Evolutionary conservation across 1,140 invertebrate genomes (phyloP).

Genomic region (Sycobia sp.): DNA sequence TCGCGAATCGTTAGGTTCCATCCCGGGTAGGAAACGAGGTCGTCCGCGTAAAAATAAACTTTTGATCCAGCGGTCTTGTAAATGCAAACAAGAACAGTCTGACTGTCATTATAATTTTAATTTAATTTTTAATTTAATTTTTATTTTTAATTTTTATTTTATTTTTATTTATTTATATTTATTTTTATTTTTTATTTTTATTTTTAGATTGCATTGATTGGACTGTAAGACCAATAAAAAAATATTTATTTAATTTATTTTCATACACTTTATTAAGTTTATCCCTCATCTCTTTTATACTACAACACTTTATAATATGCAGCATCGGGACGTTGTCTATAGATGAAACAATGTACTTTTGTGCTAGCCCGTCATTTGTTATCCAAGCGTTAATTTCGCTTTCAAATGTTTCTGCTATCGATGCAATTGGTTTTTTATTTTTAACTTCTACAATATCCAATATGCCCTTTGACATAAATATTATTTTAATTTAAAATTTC

Average conservation of each 20-base stretch:
- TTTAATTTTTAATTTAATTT: no score
- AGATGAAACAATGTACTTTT: slow-evolving; percentile 40
- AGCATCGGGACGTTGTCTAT: slow-evolving; percentile 37
- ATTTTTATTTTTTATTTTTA: neutral
- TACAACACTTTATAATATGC: slow-evolving; percentile 44
- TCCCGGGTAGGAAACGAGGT: no score
- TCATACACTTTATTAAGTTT: slow-evolving; percentile 47
- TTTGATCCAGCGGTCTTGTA: neutral
- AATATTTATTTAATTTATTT: slow-evolving; percentile 38
- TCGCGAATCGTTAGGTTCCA: no score
- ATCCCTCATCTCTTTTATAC: slow-evolving; percentile 44
- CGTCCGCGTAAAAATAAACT: no score
- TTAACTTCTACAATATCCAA: neutral
- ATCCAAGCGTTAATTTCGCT: neutral
- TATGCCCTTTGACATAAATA: neutral
- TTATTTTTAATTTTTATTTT: neutral
- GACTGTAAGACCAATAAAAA: no score
- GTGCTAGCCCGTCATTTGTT: slow-evolving; percentile 3
- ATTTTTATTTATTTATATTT: neutral
- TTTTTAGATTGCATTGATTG: no score
- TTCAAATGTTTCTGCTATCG: neutral
- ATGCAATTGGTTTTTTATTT: no score
- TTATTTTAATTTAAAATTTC: neutral
- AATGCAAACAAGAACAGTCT: no score
- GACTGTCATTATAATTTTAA: no score